Evolutionary conservation across 1,140 invertebrate species (phyloP).

Genomic region (Paraescarpia echinospica): DNA sequence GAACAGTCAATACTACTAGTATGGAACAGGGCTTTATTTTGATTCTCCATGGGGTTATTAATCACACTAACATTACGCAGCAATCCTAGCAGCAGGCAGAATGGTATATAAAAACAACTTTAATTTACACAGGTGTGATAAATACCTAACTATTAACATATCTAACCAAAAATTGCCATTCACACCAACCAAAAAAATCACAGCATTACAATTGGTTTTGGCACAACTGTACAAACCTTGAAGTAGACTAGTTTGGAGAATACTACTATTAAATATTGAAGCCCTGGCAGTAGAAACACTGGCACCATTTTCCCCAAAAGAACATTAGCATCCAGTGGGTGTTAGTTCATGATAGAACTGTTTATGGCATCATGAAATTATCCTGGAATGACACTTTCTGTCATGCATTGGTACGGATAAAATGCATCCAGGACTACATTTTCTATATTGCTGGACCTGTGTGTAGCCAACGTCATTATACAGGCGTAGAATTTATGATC

Average conservation of each 20-base stretch:
- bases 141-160: background rate
- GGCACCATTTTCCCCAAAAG: constrained; percentile 3
- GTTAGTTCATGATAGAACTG: background rate
- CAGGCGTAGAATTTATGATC: background rate
- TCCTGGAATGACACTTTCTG: background rate
- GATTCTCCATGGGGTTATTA: background rate
- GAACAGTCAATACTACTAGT: background rate
- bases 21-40: constrained; percentile 5
- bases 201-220: background rate
- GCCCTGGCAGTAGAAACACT: background rate
- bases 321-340: background rate
- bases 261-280: constrained; percentile 2
- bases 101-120: constrained; percentile 6
- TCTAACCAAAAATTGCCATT: background rate
- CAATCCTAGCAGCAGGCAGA: constrained; percentile 3
- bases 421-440: background rate
- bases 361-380: background rate
- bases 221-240: constrained; percentile 4
- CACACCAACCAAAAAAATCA: background rate
- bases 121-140: constrained; percentile 1
- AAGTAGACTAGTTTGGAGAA: background rate
- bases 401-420: background rate
- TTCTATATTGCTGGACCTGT: background rate
- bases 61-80: background rate
- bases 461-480: background rate